Evolutionary conservation across 1,140 invertebrate species (phyloP).

Genomic region (Neotoxoptera formosana): DNA sequence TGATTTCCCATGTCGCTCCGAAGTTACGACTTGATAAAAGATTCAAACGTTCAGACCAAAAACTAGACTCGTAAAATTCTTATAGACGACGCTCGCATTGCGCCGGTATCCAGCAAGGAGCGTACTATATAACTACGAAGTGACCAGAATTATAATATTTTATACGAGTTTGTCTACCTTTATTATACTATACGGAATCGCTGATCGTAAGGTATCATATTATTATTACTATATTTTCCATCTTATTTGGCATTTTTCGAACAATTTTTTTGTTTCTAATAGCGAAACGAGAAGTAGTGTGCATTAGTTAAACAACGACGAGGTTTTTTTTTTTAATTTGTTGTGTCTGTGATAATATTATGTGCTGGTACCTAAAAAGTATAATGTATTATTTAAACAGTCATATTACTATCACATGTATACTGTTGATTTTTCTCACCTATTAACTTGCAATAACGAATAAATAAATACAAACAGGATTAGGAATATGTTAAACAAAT

Average conservation of each 20-base stretch:
- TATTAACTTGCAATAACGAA: too few species aligned
- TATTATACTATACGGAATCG: too few species aligned
- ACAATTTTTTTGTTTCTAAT: background rate
- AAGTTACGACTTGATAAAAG: constrained; percentile 40
- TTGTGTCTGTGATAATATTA: background rate
- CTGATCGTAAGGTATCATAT: background rate
- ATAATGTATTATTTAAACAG: too few species aligned
- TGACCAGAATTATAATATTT: background rate
- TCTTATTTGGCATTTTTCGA: too few species aligned
- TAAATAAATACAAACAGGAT: too few species aligned
- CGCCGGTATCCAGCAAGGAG: background rate
- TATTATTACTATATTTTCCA: too few species aligned
- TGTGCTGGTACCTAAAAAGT: background rate
- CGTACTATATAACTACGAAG: background rate
- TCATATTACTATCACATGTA: too few species aligned
- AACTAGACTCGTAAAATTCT: constrained; percentile 24
- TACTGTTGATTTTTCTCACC: too few species aligned
- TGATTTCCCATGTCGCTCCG: constrained; percentile 40
- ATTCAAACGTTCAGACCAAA: background rate
- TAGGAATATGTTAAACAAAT: too few species aligned
- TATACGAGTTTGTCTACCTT: background rate
- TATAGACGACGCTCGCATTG: background rate
- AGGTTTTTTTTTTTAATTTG: background rate
- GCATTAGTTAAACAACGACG: background rate
- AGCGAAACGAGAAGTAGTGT: background rate